These are phyloP conservation scores for Lepidurus arcticus DNA, from an alignment of 1,140 invertebrate genomes.

Conservation along the genomic window DNA sequence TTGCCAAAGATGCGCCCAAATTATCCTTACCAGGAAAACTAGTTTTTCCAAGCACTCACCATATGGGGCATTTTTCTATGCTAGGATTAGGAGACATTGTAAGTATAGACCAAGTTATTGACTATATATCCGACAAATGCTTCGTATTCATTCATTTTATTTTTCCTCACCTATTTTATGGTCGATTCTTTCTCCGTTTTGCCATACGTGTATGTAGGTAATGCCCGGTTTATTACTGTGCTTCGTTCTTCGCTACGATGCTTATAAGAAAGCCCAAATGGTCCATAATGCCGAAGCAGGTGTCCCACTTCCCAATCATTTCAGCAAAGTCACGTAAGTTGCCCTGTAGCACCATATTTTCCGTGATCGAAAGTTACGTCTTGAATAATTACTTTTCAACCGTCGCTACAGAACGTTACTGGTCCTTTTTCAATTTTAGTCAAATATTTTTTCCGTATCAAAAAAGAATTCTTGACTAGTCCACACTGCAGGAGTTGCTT, in stretches of 20 bases:
- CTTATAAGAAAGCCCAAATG: slow-evolving; percentile 86
- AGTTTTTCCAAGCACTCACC: slow-evolving; percentile 93
- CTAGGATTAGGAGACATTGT: slow-evolving; percentile 93
- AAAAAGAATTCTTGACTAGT: neutral
- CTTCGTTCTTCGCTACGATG: slow-evolving; percentile 92
- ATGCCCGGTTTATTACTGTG: slow-evolving; percentile 95
- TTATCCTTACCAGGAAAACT: slow-evolving; percentile 92
- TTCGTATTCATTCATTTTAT: neutral
- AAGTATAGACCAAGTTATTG: slow-evolving; percentile 41
- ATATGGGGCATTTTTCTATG: slow-evolving; percentile 94
- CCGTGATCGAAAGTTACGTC: neutral
- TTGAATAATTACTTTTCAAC: too few relatives aligned
- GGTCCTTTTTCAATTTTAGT: too few relatives aligned
- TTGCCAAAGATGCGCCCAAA: slow-evolving; percentile 84
- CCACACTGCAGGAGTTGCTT: neutral
- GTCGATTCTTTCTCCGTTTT: neutral
- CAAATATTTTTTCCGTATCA: too few relatives aligned
- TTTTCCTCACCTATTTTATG: neutral
- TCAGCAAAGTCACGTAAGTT: slow-evolving; percentile 58
- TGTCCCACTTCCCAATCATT: slow-evolving; percentile 66
- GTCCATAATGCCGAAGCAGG: slow-evolving; percentile 63
- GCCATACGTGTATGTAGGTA: slow-evolving; percentile 47
- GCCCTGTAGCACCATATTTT: slow-evolving; percentile 34
- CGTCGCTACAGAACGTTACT: too few relatives aligned
- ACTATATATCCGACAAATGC: slow-evolving; percentile 3